Conservation (phyloP, 1,140 invertebrate species). For the Lepidotrigona ventralis region DNA sequence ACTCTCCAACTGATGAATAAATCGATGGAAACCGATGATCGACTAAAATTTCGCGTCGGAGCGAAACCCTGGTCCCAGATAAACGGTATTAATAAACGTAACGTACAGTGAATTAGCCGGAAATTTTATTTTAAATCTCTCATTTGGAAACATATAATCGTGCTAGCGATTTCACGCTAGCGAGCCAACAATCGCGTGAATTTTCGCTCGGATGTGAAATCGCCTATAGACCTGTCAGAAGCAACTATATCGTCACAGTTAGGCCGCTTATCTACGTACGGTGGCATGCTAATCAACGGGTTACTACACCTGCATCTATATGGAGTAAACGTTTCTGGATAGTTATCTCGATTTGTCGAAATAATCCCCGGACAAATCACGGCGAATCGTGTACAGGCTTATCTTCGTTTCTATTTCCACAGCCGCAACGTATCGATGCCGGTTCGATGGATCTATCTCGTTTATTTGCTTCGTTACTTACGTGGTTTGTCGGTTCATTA, state of each 20-base stretch:
- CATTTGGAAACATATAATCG: too few species aligned
- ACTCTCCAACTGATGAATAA: too few species aligned
- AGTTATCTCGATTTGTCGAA: slow-evolving; percentile 70
- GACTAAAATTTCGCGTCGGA: too few species aligned
- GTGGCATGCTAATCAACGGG: slow-evolving; percentile 71
- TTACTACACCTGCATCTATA: slow-evolving; percentile 57
- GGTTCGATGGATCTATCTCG: not conserved
- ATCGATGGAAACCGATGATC: too few species aligned
- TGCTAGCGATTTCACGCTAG: not conserved
- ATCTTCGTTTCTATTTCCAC: slow-evolving; percentile 55
- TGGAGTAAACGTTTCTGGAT: slow-evolving; percentile 50
- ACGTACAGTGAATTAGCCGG: too few species aligned
- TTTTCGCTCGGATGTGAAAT: slow-evolving; percentile 57
- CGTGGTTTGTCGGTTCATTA: not conserved
- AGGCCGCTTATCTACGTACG: slow-evolving; percentile 69
- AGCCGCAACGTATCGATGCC: not conserved
- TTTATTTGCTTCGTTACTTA: not conserved
- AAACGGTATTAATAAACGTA: too few species aligned
- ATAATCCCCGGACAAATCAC: slow-evolving; percentile 67
- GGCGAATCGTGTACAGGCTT: slow-evolving; percentile 43
- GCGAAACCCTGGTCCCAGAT: too few species aligned
- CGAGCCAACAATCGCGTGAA: slow-evolving; percentile 49
- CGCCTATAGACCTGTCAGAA: slow-evolving; percentile 55
- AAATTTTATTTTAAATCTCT: too few species aligned
- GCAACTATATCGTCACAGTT: slow-evolving; percentile 67